These are phyloP conservation scores for Megaleporinus macrocephalus DNA, from an alignment of 2,113 vertebrate genomes.

Conservation along the genomic window DNA sequence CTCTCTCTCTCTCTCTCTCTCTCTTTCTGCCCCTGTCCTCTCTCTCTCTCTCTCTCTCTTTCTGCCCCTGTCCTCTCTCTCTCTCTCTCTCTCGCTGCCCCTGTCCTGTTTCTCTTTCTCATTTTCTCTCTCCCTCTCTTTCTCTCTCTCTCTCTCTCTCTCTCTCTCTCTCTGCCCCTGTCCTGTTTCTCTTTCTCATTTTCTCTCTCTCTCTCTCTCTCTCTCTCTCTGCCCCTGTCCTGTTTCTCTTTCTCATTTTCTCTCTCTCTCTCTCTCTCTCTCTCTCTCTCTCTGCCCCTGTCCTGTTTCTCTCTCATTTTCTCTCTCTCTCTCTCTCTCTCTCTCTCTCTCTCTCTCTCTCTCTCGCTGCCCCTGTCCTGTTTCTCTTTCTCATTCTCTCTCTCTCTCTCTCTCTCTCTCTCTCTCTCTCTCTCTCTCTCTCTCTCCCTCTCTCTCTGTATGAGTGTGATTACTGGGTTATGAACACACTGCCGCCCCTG, in stretches of 20 bases:
- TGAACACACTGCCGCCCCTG: slow-evolving; percentile 70
- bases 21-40: too few species aligned
- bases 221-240: too few species aligned
- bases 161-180: background rate
- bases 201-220: too few species aligned
- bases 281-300: too few species aligned
- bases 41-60: too few species aligned
- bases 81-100: background rate
- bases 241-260: too few species aligned
- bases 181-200: too few species aligned
- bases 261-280: too few species aligned
- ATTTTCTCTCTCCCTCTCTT: too few species aligned
- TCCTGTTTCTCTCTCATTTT: too few species aligned
- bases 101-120: background rate
- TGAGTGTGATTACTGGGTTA: slow-evolving; percentile 73
- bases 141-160: background rate
- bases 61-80: background rate
- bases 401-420: background rate
- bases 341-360: background rate
- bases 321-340: background rate
- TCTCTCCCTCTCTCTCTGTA: background rate
- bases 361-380: background rate
- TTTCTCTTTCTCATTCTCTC: background rate
- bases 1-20: too few species aligned
- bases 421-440: background rate